Conservation (phyloP, 2,797 vertebrate species). For the Peromyscus aztecus region DNA sequence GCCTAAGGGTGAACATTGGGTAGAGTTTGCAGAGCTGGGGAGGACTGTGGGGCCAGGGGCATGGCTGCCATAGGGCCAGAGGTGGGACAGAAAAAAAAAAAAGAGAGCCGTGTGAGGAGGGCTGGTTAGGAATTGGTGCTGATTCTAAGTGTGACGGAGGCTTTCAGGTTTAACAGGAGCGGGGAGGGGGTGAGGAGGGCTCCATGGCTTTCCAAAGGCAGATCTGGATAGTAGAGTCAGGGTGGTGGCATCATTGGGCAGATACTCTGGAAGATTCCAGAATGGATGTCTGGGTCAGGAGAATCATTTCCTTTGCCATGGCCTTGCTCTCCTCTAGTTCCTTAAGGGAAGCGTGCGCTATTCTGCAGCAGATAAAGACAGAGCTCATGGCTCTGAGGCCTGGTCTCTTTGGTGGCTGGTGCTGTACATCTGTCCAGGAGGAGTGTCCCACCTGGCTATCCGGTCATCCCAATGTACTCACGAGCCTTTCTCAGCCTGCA, state of each 20-base stretch:
- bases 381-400: neutral
- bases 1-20: neutral
- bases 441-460: neutral
- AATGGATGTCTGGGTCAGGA: neutral
- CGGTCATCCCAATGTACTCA: neutral
- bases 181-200: neutral
- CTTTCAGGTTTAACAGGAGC: neutral
- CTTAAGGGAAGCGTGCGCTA: accelerated
- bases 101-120: neutral
- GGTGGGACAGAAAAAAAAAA: neutral
- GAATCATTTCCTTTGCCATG: neutral
- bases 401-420: neutral
- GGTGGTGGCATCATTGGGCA: too few relatives aligned
- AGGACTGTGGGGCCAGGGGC: neutral
- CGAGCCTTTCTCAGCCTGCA: neutral
- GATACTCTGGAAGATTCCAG: neutral
- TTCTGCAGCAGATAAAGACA: neutral
- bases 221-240: neutral
- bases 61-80: neutral
- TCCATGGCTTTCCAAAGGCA: neutral
- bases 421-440: neutral
- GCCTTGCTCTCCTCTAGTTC: neutral
- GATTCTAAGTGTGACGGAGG: neutral
- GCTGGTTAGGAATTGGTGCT: neutral
- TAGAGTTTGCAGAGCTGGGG: too few relatives aligned